These are phyloP conservation scores for Orchestes rusci DNA, from an alignment of 2,888 invertebrate genomes.

Conservation along the genomic window DNA sequence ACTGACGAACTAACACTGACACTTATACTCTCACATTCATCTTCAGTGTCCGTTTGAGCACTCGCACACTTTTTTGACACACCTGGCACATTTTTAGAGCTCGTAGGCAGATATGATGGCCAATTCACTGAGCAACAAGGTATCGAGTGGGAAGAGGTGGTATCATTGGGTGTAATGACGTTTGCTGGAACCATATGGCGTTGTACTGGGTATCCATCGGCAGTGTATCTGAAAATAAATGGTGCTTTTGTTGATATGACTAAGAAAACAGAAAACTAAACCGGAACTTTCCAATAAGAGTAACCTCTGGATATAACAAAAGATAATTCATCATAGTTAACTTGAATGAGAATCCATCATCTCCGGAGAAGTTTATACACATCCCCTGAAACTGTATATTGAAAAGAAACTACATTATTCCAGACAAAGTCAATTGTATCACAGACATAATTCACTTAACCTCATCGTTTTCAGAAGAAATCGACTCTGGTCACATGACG, in stretches of 20 bases:
- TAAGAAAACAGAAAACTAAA: neutral
- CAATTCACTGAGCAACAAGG: constrained; percentile 43
- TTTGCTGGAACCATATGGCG: constrained; percentile 13
- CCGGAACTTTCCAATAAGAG: too few relatives aligned
- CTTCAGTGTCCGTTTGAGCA: constrained; percentile 36
- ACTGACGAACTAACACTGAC: constrained; percentile 18
- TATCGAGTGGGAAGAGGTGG: constrained; percentile 48
- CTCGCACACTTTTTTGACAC: constrained; percentile 32
- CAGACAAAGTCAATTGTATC: too few relatives aligned
- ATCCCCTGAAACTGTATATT: too few relatives aligned
- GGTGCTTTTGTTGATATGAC: neutral
- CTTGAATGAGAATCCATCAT: too few relatives aligned
- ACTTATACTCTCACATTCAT: constrained; percentile 25
- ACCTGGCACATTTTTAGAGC: constrained; percentile 11
- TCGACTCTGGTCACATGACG: too few relatives aligned
- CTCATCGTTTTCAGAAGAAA: too few relatives aligned
- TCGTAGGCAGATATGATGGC: constrained; percentile 48
- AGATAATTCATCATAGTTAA: too few relatives aligned
- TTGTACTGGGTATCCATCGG: constrained; percentile 53
- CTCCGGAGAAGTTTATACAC: too few relatives aligned
- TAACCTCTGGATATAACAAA: too few relatives aligned
- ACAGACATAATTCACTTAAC: too few relatives aligned
- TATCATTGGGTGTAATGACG: constrained; percentile 36
- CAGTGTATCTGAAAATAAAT: constrained; percentile 52
- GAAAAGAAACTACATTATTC: too few relatives aligned